Evolutionary conservation across 2,113 vertebrate species (phyloP).

Genomic region (Caloenas nicobarica): DNA sequence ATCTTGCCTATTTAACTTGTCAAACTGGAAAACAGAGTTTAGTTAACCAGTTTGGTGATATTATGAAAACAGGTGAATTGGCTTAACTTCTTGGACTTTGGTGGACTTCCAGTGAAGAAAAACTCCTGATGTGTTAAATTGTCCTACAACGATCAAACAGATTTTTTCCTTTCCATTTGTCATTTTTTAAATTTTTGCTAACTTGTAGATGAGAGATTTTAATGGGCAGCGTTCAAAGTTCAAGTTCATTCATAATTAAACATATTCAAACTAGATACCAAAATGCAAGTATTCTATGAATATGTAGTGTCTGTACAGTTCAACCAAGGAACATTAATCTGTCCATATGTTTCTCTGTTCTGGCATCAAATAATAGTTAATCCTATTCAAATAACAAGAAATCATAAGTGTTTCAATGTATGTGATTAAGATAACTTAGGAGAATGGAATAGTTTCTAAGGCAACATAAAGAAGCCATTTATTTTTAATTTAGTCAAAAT

Average conservation of each 20-base stretch:
- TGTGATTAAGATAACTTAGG: background rate
- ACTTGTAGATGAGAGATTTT: background rate
- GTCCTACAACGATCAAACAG: background rate
- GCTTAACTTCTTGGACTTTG: background rate
- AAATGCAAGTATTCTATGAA: background rate
- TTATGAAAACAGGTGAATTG: background rate
- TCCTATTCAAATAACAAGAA: background rate
- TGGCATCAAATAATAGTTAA: background rate
- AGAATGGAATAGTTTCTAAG: background rate
- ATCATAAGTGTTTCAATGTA: background rate
- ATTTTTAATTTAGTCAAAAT: background rate
- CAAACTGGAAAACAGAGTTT: slow-evolving; percentile 37
- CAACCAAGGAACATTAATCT: background rate
- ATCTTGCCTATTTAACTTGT: slow-evolving; percentile 27
- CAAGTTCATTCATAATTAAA: background rate
- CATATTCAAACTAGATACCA: background rate
- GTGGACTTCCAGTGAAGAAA: background rate
- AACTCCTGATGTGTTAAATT: background rate
- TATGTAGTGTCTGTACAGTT: background rate
- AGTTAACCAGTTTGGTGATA: background rate
- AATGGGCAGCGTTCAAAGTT: background rate
- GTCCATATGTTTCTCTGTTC: background rate
- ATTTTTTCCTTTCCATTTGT: background rate
- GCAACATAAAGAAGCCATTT: background rate
- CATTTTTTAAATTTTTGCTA: background rate